Conservation (phyloP, 2,113 vertebrate genomes). For the Gorsachius goisagi region DNA sequence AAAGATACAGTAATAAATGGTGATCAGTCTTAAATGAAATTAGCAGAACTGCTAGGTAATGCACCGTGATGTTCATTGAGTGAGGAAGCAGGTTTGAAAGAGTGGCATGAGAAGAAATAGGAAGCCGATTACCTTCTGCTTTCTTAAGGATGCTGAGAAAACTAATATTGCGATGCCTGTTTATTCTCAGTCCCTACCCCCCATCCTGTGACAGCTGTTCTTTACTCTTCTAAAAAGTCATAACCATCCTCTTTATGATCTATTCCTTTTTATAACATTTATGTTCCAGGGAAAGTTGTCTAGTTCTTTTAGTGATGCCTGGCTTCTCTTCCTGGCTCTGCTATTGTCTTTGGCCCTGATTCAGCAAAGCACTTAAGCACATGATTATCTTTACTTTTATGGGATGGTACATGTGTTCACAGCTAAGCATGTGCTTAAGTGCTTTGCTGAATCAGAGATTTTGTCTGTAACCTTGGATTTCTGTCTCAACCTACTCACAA, state of each 20-base stretch:
- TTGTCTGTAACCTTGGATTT: conserved; percentile 65
- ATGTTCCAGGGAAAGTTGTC: conserved; percentile 47
- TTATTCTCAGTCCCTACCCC: conserved; percentile 49
- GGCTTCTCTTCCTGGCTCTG: conserved; percentile 62
- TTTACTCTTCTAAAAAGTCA: conserved; percentile 63
- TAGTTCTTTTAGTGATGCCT: conserved; percentile 65
- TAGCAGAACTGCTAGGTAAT: conserved; percentile 9
- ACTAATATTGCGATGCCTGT: conserved; percentile 52
- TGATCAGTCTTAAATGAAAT: conserved; percentile 25
- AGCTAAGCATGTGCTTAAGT: conserved; percentile 69
- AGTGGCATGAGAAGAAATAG: neutral
- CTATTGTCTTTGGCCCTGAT: conserved; percentile 70
- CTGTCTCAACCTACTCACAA: conserved; percentile 50
- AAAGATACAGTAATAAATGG: neutral
- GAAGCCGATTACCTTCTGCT: conserved; percentile 50
- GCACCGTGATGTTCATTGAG: neutral
- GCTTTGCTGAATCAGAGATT: conserved; percentile 69
- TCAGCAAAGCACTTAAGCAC: conserved; percentile 69
- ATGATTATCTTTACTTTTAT: conserved; percentile 69
- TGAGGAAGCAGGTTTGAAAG: neutral
- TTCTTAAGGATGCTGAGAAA: conserved; percentile 69
- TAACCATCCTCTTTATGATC: conserved; percentile 64
- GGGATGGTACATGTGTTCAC: conserved; percentile 69
- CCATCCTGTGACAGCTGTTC: conserved; percentile 70
- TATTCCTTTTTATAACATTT: conserved; percentile 56